Percentiles rank a stretch among this genome's conserved stretches.
phyloP scores from a whole-genome alignment of 2,797 vertebrate species.

The Masticophis lateralis region DNA sequence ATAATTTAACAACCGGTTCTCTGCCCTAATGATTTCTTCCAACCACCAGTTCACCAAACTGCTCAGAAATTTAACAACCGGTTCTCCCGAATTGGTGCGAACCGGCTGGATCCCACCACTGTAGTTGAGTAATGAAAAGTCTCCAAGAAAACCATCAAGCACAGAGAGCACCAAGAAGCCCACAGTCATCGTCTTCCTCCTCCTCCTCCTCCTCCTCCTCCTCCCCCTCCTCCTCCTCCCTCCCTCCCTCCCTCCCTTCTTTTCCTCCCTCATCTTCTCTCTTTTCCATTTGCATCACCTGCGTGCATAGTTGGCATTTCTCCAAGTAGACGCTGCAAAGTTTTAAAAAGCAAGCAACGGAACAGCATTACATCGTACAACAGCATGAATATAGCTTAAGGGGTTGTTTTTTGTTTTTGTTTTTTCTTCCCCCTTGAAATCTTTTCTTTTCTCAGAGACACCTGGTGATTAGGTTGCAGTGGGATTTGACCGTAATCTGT shows the following conservation, averaged over 20 bases:
- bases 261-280: neutral
- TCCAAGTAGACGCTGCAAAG: constrained; percentile 24
- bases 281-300: neutral
- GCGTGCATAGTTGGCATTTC: neutral
- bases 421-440: constrained; percentile 13
- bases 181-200: no score
- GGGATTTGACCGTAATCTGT: constrained; percentile 53
- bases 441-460: constrained; percentile 31
- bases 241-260: neutral
- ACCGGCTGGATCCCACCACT: no score
- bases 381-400: constrained; percentile 30
- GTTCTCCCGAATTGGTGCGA: no score
- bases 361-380: constrained; percentile 35
- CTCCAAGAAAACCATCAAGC: no score
- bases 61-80: no score
- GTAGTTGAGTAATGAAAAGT: no score
- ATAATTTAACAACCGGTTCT: no score
- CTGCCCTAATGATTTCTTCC: no score
- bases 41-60: no score
- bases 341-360: constrained; percentile 33
- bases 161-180: no score
- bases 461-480: constrained; percentile 47
- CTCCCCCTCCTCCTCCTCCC: no score
- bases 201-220: no score
- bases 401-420: neutral